Base-by-base conservation (phyloP, 2,113 vertebrate species). In the Campylorhamphus procurvoides region DNA sequence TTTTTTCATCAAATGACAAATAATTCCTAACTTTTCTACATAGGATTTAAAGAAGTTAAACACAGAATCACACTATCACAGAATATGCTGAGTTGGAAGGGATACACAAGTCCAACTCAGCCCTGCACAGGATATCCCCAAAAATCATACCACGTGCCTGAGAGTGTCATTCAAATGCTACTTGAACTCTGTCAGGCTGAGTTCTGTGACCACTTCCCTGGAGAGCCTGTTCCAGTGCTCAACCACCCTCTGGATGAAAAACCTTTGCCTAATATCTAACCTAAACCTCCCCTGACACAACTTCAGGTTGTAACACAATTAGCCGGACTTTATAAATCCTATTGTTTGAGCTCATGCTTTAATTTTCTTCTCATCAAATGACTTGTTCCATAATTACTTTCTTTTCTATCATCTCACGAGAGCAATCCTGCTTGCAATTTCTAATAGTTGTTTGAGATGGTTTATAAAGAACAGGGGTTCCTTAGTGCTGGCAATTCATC, bases 101-200 rank as follows among this genome's bases (percentile, higher is more conserved):
- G 2, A 68, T 7, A 3, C 71, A 40, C 24, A 55, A 53, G 19
- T 39, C 23, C 46, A 67, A 4, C 31, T 42, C 60, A 31, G 2
- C 5, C 35, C 44, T n/a, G 28, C 23, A 46, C 28, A 40, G 35
- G 6, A 18, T 15, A 39, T 8, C 19, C 39, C 46, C 24, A 53
- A 4, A 16, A 40, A 14, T 75, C 60, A 60, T 33, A 59, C 46
- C 52, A 1, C 9, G 23, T 29, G 9, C 53, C 46, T 1, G 1
- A 20, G 7, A 40, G 3, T 14, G 25, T 2, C n/a, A 19, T 47
- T 14, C 62, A 47, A 83, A 47, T 0, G 0, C 13, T 53, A 60
- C 39, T 35, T 62, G 9, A 14, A 0, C n/a, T 47, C 46, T 83
- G 39, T 18, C n/a, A 49, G 55, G 24, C 19, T 53, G 35, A 16